Evolutionary conservation across 1,140 invertebrate genomes (phyloP).

Genomic region (Metopolophium dirhodum): DNA sequence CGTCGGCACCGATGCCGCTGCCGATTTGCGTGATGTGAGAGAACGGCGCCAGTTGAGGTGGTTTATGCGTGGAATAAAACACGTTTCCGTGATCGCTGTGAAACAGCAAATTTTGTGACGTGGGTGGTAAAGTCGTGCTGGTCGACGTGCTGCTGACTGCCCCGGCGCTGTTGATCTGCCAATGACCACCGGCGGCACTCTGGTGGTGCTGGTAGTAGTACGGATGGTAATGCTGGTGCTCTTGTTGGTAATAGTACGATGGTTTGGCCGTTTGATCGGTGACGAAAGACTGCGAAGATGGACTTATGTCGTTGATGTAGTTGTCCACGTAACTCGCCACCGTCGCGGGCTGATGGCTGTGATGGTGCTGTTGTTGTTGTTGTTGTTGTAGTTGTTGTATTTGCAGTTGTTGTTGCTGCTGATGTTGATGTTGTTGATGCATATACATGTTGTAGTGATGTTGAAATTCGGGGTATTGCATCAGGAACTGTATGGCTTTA

Average conservation of each 20-base stretch:
- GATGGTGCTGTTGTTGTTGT: conserved; percentile 40
- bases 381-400: conserved; percentile 38
- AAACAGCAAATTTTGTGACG: not conserved
- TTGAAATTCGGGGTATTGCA: conserved; percentile 57
- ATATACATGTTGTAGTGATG: conserved; percentile 52
- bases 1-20: not conserved
- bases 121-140: not conserved
- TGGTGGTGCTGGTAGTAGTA: conserved; percentile 20
- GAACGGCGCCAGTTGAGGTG: not conserved
- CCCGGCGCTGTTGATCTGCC: not conserved
- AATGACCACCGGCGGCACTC: not conserved
- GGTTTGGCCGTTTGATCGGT: conserved; percentile 37
- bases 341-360: conserved; percentile 20
- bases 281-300: not conserved
- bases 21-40: not conserved
- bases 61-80: conserved; percentile 28
- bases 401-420: conserved; percentile 27
- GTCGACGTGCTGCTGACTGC: not conserved
- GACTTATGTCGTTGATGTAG: conserved; percentile 25
- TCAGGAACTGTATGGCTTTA: conserved; percentile 55
- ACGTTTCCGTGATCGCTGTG: conserved; percentile 5
- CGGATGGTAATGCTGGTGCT: conserved; percentile 37
- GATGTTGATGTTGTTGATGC: conserved; percentile 54
- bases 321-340: not conserved
- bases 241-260: conserved; percentile 39